A percentile compares a stretch with the other conserved stretches of the same genome.
phyloP scores from a whole-genome alignment of 2,888 invertebrate species.

The Cantharis flavilabris region DNA sequence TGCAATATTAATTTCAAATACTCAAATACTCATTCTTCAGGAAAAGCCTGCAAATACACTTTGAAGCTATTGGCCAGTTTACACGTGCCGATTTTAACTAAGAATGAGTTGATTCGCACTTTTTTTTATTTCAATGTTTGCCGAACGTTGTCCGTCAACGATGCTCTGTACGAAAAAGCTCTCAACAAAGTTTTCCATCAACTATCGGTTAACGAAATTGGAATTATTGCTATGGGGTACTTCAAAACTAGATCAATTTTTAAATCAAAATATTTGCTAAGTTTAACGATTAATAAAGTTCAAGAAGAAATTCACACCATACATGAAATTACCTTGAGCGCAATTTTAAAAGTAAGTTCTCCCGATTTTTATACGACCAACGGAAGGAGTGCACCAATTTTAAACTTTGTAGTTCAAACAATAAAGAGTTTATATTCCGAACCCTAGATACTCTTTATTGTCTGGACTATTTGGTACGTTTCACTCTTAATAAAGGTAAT shows the following conservation, averaged over 20 bases:
- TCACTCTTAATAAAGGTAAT: background rate
- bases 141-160: conserved; percentile 59
- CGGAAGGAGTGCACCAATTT: background rate
- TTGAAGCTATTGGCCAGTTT: background rate
- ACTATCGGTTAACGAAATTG: conserved; percentile 69
- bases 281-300: conserved; percentile 53
- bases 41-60: conserved; percentile 12
- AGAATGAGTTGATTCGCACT: conserved; percentile 67
- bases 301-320: conserved; percentile 59
- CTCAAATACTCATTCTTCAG: conserved; percentile 2
- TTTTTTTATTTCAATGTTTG: conserved; percentile 69
- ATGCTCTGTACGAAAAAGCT: conserved; percentile 69
- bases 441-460: too few species aligned
- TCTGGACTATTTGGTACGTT: background rate
- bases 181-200: conserved; percentile 59
- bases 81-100: conserved; percentile 52
- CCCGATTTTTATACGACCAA: background rate
- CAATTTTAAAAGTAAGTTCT: conserved; percentile 63
- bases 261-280: conserved; percentile 58
- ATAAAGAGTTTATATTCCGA: too few species aligned
- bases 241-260: conserved; percentile 75
- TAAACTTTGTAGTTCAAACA: too few species aligned
- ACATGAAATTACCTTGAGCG: conserved; percentile 68
- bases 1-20: background rate
- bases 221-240: conserved; percentile 71